Percentiles rank a stretch among this genome's conserved stretches.
Evolutionary conservation across 2,797 vertebrate genomes (phyloP).

Genomic region (Anguilla anguilla): DNA sequence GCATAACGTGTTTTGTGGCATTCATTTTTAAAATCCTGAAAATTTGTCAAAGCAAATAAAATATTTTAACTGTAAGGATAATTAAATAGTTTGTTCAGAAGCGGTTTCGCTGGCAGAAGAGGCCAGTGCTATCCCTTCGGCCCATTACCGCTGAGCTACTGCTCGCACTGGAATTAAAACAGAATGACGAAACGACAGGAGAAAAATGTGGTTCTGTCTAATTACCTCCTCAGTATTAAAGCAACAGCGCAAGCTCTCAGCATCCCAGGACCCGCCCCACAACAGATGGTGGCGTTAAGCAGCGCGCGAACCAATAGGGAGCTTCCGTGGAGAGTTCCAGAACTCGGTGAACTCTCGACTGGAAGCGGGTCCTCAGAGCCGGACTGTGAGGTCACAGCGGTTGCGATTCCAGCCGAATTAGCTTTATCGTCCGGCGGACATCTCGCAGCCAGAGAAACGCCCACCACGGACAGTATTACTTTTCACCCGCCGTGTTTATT

Average conservation of each 20-base stretch:
- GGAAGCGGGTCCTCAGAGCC: background rate
- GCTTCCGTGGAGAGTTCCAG: background rate
- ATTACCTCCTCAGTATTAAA: background rate
- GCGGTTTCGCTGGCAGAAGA: background rate
- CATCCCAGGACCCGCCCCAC: background rate
- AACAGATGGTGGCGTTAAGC: background rate
- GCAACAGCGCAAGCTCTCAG: background rate
- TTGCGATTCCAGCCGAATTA: background rate
- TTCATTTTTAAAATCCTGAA: background rate
- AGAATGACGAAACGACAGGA: background rate
- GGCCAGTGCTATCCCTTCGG: background rate
- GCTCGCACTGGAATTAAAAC: background rate
- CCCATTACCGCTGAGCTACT: background rate
- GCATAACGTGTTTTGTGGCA: background rate
- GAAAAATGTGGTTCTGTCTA: background rate
- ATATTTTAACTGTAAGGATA: background rate
- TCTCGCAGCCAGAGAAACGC: background rate
- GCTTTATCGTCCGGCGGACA: background rate
- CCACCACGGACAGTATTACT: background rate
- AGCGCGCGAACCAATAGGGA: background rate
- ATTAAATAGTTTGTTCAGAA: background rate
- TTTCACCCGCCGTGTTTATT: background rate
- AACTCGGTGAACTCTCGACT: background rate
- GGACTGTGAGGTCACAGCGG: background rate
- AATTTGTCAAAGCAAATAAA: background rate